phyloP scores from a whole-genome alignment of 1,140 invertebrate species.

The Bombus superbus region DNA sequence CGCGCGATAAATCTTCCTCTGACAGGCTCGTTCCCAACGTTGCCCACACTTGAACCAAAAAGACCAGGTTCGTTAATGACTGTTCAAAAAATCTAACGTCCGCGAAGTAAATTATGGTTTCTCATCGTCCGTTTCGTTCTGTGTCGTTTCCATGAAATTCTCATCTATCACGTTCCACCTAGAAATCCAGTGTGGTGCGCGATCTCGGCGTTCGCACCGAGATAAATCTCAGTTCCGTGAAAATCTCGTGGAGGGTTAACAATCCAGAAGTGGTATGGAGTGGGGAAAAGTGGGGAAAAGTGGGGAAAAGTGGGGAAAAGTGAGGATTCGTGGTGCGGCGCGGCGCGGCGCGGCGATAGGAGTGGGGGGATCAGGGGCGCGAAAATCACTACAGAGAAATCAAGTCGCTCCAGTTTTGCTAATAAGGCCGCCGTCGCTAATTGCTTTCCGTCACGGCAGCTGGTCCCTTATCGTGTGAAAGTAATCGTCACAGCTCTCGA shows the following conservation, averaged over 20 bases:
- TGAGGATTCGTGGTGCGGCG: not conserved
- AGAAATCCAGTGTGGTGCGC: not conserved
- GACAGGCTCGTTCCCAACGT: not conserved
- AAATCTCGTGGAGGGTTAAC: not conserved
- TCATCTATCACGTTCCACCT: constrained; percentile 9
- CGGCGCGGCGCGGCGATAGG: not conserved
- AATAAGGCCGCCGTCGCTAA: constrained; percentile 46
- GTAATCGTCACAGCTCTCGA: constrained; percentile 59
- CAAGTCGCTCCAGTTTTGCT: constrained; percentile 48
- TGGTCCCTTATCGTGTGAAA: constrained; percentile 57
- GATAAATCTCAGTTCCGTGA: not conserved
- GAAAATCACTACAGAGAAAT: constrained; percentile 53
- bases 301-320: no score
- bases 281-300: no score
- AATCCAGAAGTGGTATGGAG: not conserved
- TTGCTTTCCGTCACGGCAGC: constrained; percentile 38
- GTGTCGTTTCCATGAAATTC: constrained; percentile 16
- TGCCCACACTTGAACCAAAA: not conserved
- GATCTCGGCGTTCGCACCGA: not conserved
- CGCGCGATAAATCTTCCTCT: constrained; percentile 3
- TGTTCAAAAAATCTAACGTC: constrained; percentile 6
- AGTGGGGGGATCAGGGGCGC: not conserved
- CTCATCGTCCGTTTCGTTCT: not conserved
- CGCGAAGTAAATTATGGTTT: not conserved
- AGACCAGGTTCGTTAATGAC: not conserved